Base-by-base conservation (phyloP, 2,888 invertebrate genomes). In the Nomada ruficornis region DNA sequence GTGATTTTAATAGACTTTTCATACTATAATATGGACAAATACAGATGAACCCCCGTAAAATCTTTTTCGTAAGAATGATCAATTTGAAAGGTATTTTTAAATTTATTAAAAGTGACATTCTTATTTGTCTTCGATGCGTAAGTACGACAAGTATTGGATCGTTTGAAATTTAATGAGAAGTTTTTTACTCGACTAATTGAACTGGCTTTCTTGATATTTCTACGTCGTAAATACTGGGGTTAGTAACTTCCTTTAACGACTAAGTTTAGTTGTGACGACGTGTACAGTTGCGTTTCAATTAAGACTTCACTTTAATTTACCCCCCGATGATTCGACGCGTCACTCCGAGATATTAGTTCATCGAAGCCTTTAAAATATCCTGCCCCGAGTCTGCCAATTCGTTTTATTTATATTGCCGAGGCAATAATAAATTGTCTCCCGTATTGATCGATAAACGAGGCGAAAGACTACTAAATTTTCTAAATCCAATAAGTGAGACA, bases 301-400 rank as follows among this genome's bases (percentile, higher is more conserved):
- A 89, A 91, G 89, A 88, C 88, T 89, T 90, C 89, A 80, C 82
- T 91, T 87, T 86, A 89, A 90, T 90, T 90, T 90, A 88, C 90
- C 90, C 90, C 91, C 91, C 80, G 87, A 85, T 63, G 88, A 83
- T 86, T 85, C 70, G 80, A 60, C 74, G 67, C 80, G 83, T 73
- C 84, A 64, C 79, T 77, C 67, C 29, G 55, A 77, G 84, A 83
- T 80, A 83, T 82, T 78, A 84, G 83, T 75, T 71, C 72, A 82
- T 74, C 70, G 85, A 85, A 85, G 75, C 86, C 88, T 84, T 88
- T 84, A 68, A 80, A 86, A 80, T 78, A 75, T 80, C 80, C 77
- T 64, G 62, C 81, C 76, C 65, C 79, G 77, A 74, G 65, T 69
- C 72, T 23, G 64, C 65, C 59, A 59, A 20, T 67, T 55, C n/a